phyloP scores from a whole-genome alignment of 1,140 invertebrate genomes.

The Octopus sinensis region DNA sequence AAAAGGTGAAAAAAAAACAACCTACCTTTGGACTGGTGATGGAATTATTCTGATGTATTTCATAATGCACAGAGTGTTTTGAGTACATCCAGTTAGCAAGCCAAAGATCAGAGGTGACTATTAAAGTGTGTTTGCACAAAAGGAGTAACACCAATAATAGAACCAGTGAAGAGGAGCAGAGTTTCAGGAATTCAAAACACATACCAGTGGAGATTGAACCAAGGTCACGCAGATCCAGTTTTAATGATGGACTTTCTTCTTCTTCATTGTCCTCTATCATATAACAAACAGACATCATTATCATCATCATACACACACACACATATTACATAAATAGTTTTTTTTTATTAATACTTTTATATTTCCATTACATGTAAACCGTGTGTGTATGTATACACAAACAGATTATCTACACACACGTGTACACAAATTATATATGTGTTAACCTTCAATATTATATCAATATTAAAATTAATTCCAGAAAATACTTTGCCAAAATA shows the following conservation, averaged over 20 bases:
- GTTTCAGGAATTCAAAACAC: slow-evolving; percentile 66
- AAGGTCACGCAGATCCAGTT: slow-evolving; percentile 65
- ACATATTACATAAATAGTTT: no score
- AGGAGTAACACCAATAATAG: slow-evolving; percentile 52
- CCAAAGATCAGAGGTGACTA: slow-evolving; percentile 40
- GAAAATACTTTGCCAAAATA: no score
- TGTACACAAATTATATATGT: no score
- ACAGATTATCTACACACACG: no score
- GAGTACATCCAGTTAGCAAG: slow-evolving; percentile 35
- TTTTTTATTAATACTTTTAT: no score
- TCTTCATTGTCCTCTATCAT: background rate
- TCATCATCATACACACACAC: no score
- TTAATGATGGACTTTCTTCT: slow-evolving; percentile 45
- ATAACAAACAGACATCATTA: no score
- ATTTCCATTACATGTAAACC: no score
- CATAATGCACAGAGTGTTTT: background rate
- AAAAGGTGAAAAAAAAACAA: background rate
- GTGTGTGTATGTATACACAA: no score
- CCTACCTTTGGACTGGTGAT: background rate
- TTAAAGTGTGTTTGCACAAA: slow-evolving; percentile 33
- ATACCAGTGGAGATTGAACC: slow-evolving; percentile 65
- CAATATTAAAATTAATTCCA: no score
- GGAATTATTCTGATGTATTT: background rate
- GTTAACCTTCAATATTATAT: no score
- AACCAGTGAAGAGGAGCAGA: slow-evolving; percentile 64